Base-by-base conservation (phyloP, 2,113 vertebrate species). In the Danio rerio region DNA sequence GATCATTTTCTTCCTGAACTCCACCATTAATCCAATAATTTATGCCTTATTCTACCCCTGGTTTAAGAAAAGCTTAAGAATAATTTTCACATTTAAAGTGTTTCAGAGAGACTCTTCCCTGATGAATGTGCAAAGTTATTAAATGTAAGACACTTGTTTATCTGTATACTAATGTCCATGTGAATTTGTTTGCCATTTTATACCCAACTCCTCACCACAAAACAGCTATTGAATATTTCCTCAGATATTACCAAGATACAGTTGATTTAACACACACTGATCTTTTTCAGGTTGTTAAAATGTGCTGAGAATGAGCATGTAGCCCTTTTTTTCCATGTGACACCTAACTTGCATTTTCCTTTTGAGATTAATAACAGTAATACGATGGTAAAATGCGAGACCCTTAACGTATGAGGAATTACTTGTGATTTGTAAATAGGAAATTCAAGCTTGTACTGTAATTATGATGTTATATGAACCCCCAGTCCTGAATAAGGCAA, bases 21-120 rank as follows among this genome's bases (percentile, higher is more conserved):
- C 87, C 5, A 56, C 83, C 1, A 84, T 89, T 55, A 89, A 89
- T 81, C 88, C 88, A 0, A 9, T 89, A 7, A 85, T 89, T 68
- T 89, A 89, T 68, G 86, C 82, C 21, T 45, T 87, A 16, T 87
- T 86, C 56, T 89, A 87, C 18, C 85, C 88, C 1, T 89, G 88
- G 88, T 89, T 89, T 81, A 80, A 80, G 42, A 86, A 66, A 77
- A 69, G 82, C 15, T 21, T 84, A 18, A 86, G 86, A 75, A 21
- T 83, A 7, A 87, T 87, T 88, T 56, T 95, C 7, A 85, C 83
- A 50, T n/a, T 72, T 21, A 50, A 59, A 43, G 59, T 86, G 69
- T 85, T 83, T 11, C 50, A 45, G 10, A 68, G 9, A 11, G 68
- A 82, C 43, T 87, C 86, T 20, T 79, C 83, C 1, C 45, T 85